These are phyloP conservation scores for Chaetops frenatus DNA, from an alignment of 2,113 vertebrate genomes.

Conservation along the genomic window DNA sequence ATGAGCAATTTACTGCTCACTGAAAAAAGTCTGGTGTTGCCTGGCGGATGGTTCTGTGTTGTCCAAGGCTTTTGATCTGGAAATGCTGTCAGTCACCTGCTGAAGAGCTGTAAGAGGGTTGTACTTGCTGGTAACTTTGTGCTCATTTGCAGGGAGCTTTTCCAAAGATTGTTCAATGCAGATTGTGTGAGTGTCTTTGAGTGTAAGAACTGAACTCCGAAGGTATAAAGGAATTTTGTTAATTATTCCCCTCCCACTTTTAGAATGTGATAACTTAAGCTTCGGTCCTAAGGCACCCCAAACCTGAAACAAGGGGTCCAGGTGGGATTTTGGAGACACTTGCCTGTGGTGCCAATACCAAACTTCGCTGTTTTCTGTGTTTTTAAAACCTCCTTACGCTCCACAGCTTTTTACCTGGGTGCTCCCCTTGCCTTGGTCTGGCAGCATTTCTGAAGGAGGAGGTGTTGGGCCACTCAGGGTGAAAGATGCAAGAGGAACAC, in stretches of 20 bases:
- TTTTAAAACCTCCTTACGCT: neutral
- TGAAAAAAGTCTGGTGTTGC: neutral
- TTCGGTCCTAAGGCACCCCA: neutral
- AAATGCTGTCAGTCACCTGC: neutral
- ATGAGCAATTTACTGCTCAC: neutral
- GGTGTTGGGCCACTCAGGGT: neutral
- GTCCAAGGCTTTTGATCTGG: neutral
- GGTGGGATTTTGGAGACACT: neutral
- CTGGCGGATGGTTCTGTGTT: neutral
- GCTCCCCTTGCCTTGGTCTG: neutral
- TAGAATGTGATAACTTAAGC: neutral
- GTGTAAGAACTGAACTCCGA: neutral
- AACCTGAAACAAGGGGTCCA: neutral
- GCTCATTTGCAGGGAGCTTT: neutral
- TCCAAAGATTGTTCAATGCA: neutral
- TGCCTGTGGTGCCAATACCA: neutral
- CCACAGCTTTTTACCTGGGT: neutral
- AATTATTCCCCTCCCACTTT: neutral
- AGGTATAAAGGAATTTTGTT: neutral
- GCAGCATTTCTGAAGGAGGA: neutral
- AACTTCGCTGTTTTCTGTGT: neutral
- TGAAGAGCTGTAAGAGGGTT: neutral
- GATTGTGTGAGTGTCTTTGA: neutral
- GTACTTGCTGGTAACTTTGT: neutral
- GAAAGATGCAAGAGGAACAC: neutral